Conservation (phyloP, 2,113 vertebrate genomes). For the Syngnathus floridae region DNA sequence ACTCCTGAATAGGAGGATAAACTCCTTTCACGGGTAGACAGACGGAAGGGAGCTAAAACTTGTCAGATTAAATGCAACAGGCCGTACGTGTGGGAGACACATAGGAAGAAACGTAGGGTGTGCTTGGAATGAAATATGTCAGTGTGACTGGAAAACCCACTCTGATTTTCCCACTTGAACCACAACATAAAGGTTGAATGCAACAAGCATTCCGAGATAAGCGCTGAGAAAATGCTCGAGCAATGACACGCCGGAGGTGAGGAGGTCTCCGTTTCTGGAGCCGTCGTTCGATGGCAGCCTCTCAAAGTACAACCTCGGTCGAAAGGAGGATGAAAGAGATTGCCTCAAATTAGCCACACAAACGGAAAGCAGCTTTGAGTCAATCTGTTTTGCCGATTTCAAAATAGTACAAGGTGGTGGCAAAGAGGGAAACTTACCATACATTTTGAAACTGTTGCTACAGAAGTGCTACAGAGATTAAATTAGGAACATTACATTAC, state of each 20-base stretch:
- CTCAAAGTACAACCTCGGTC: not conserved
- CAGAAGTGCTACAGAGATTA: too few species aligned
- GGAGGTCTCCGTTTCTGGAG: not conserved
- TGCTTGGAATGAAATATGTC: conserved; percentile 2
- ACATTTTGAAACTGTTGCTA: too few species aligned
- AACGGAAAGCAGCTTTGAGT: too few species aligned
- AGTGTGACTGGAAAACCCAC: not conserved
- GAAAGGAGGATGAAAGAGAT: not conserved
- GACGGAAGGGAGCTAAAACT: conserved; percentile 7
- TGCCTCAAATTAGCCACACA: too few species aligned
- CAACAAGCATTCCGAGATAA: not conserved
- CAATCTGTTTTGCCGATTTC: too few species aligned
- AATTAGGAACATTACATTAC: too few species aligned
- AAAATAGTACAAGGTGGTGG: too few species aligned
- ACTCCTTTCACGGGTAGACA: conserved; percentile 7
- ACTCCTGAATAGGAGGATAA: conserved; percentile 5
- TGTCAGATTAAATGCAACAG: conserved; percentile 25
- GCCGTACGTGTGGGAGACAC: conserved; percentile 3
- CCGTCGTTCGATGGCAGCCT: not conserved
- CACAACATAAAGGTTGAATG: not conserved
- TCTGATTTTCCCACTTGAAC: not conserved
- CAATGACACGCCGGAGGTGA: not conserved
- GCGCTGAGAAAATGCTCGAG: not conserved
- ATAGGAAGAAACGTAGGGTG: conserved; percentile 2
- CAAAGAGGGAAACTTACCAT: too few species aligned